Evolutionary conservation across 1,140 invertebrate species (phyloP).

Genomic region (Calephelis nemesis): DNA sequence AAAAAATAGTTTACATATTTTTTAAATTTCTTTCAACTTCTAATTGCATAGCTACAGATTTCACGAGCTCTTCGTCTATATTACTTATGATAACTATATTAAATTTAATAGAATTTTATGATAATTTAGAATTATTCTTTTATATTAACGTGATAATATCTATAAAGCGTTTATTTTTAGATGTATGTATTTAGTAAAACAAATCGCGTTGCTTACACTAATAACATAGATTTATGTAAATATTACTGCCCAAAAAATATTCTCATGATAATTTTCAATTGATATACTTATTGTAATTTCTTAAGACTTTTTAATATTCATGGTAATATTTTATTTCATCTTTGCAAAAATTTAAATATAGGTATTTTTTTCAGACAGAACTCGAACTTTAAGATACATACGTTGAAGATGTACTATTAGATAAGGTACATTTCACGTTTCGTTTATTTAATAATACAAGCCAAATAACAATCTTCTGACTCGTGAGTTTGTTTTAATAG

Average conservation of each 20-base stretch:
- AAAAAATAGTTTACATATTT: neutral
- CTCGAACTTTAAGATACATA: too few species aligned
- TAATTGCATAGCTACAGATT: neutral
- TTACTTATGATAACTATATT: neutral
- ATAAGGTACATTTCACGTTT: too few species aligned
- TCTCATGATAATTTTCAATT: neutral
- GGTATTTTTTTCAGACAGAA: too few species aligned
- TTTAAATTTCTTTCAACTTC: too few species aligned
- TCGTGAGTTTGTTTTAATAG: neutral
- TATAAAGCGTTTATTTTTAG: constrained; percentile 63
- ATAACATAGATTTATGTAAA: neutral
- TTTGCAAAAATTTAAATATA: too few species aligned
- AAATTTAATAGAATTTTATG: constrained; percentile 42
- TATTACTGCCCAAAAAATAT: constrained; percentile 5
- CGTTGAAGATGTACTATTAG: too few species aligned
- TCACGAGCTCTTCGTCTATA: neutral
- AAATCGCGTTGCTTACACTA: constrained; percentile 1
- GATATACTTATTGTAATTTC: neutral
- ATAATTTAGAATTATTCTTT: constrained; percentile 70
- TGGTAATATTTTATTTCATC: too few species aligned
- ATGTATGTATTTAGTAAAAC: constrained; percentile 14
- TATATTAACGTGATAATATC: constrained; percentile 58
- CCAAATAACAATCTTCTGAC: neutral
- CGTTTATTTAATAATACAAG: neutral
- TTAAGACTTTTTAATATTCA: too few species aligned